These are phyloP conservation scores for Catamblyrhynchus diadema DNA, from an alignment of 2,797 vertebrate genomes.

Conservation along the genomic window DNA sequence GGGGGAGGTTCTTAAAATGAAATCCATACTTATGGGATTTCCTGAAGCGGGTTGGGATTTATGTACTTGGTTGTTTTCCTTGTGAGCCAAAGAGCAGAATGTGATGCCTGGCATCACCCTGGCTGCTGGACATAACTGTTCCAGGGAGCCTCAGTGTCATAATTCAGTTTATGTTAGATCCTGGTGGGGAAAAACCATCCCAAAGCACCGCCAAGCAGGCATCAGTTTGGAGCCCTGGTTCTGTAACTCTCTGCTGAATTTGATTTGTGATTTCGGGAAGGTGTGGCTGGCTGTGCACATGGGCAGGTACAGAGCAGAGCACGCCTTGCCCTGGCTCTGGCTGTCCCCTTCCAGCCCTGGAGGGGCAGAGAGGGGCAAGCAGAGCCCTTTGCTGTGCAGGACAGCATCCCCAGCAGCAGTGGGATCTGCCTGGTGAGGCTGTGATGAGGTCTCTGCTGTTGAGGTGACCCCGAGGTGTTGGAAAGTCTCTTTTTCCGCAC, in stretches of 20 bases:
- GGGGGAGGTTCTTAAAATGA: background rate
- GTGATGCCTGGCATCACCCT: background rate
- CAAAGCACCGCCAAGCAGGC: background rate
- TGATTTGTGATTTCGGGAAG: background rate
- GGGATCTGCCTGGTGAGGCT: background rate
- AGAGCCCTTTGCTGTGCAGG: background rate
- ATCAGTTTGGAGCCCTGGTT: background rate
- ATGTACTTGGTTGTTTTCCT: background rate
- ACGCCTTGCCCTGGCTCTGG: background rate
- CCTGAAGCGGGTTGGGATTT: background rate
- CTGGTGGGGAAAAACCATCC: rapidly evolving
- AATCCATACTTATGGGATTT: background rate
- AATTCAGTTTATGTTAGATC: background rate
- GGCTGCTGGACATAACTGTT: background rate
- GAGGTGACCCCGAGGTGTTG: background rate
- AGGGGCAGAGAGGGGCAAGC: background rate
- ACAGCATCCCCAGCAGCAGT: background rate
- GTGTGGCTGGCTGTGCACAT: rapidly evolving
- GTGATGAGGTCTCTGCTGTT: rapidly evolving
- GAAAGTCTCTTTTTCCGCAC: background rate
- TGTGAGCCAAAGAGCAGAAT: background rate
- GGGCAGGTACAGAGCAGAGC: background rate
- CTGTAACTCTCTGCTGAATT: background rate
- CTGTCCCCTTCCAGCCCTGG: background rate
- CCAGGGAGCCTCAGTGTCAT: background rate